Percentiles rank a stretch among this genome's conserved stretches.
Conservation (phyloP, 2,797 vertebrate genomes). For the Peromyscus melanophrys region DNA sequence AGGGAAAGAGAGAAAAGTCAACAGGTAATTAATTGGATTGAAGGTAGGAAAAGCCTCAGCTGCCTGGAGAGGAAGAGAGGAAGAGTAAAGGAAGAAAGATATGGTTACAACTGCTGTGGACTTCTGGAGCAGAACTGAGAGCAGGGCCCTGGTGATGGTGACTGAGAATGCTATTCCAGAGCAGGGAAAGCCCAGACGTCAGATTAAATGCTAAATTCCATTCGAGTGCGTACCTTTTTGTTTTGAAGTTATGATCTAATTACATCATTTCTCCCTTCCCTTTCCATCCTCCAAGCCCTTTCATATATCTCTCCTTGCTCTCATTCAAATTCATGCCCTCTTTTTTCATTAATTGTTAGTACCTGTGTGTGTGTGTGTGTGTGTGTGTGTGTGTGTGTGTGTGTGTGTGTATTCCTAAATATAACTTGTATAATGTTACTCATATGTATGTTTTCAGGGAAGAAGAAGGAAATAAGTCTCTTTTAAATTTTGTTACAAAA, state of each 20-base stretch:
- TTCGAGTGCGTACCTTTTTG: conserved; percentile 28
- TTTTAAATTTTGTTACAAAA: conserved; percentile 53
- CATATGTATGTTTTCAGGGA: not conserved
- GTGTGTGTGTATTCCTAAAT: not conserved
- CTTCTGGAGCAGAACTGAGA: not conserved
- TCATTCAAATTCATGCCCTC: not conserved
- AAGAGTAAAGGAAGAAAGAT: not conserved
- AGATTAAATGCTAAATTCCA: not conserved
- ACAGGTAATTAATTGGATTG: not conserved
- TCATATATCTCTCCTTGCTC: not conserved
- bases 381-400: too few species aligned
- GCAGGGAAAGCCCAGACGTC: not conserved
- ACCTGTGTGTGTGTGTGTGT: not conserved
- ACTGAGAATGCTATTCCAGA: not conserved
- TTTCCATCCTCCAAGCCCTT: not conserved
- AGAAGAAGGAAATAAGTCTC: conserved; percentile 53
- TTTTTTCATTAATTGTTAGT: not conserved
- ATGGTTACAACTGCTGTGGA: not conserved
- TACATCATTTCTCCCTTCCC: not conserved
- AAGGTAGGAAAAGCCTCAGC: not conserved
- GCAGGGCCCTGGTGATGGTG: not conserved
- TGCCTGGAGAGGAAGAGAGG: not conserved
- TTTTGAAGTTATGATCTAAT: not conserved
- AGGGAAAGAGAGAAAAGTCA: not conserved
- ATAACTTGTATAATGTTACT: not conserved